Evolutionary conservation across 2,797 vertebrate species (phyloP).

Genomic region (Mus minutoides): DNA sequence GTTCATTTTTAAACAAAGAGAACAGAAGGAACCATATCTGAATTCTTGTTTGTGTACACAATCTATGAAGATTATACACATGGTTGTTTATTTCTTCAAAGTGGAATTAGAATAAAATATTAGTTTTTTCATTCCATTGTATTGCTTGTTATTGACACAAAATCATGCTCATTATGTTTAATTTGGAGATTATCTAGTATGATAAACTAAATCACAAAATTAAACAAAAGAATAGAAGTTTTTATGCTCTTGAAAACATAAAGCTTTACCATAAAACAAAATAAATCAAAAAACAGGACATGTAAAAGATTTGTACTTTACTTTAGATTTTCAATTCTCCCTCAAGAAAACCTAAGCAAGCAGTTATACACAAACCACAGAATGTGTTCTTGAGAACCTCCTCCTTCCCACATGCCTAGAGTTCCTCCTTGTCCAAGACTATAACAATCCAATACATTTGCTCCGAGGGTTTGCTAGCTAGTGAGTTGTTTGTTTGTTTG

Average conservation of each 20-base stretch:
- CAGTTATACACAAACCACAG: not conserved
- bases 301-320: not conserved
- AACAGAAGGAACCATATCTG: not conserved
- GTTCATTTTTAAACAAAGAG: not conserved
- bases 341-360: not conserved
- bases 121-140: not conserved
- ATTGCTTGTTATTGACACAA: not conserved
- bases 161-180: not conserved
- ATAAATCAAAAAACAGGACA: not conserved
- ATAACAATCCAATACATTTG: too few species aligned
- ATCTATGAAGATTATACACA: not conserved
- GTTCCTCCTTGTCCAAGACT: not conserved
- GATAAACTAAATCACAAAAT: not conserved
- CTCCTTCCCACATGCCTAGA: too few species aligned
- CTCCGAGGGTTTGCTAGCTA: not conserved
- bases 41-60: not conserved
- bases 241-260: not conserved
- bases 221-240: not conserved
- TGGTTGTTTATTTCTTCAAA: not conserved
- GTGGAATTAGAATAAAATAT: not conserved
- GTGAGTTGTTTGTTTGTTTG: too few species aligned
- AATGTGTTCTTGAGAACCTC: not conserved
- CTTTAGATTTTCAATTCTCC: not conserved
- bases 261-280: not conserved
- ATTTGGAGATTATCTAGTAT: not conserved